Percentiles rank a stretch among this genome's conserved stretches.
These are phyloP conservation scores for Ambastaia sidthimunki DNA, from an alignment of 2,797 vertebrate species.

Conservation along the genomic window DNA sequence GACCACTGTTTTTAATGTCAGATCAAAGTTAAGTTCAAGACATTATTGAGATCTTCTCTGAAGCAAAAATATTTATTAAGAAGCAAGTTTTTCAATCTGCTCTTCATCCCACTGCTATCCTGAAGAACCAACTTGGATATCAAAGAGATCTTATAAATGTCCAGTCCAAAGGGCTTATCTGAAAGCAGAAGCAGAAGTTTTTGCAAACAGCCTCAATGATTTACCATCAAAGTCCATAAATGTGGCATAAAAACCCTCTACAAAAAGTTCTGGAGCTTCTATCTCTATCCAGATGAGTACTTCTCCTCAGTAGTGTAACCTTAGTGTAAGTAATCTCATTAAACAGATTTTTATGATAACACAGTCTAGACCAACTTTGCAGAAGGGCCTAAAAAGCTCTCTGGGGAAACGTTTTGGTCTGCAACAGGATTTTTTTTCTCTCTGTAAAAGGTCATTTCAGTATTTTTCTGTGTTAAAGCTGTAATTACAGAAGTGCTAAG, in stretches of 20 bases:
- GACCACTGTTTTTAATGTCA: not conserved
- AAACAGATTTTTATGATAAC: conserved; percentile 41
- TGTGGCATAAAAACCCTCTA: not conserved
- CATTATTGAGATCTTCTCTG: not conserved
- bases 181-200: not conserved
- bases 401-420: conserved; percentile 25
- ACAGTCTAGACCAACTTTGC: conserved; percentile 19
- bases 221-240: not conserved
- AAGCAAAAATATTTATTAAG: not conserved
- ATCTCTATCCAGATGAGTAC: not conserved
- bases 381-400: conserved; percentile 37
- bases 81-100: not conserved
- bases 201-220: not conserved
- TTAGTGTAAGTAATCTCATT: conserved; percentile 35
- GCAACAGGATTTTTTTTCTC: conserved; percentile 20
- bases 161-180: not conserved
- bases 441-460: conserved; percentile 38
- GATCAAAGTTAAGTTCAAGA: not conserved
- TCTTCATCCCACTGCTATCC: too few relatives aligned
- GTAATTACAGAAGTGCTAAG: conserved; percentile 3
- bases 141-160: too few relatives aligned
- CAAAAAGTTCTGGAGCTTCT: conserved; percentile 15
- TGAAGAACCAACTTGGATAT: not conserved
- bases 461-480: not conserved
- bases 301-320: not conserved